These are phyloP conservation scores for Catocala fraxini DNA, from an alignment of 2,888 invertebrate species.

Conservation along the genomic window DNA sequence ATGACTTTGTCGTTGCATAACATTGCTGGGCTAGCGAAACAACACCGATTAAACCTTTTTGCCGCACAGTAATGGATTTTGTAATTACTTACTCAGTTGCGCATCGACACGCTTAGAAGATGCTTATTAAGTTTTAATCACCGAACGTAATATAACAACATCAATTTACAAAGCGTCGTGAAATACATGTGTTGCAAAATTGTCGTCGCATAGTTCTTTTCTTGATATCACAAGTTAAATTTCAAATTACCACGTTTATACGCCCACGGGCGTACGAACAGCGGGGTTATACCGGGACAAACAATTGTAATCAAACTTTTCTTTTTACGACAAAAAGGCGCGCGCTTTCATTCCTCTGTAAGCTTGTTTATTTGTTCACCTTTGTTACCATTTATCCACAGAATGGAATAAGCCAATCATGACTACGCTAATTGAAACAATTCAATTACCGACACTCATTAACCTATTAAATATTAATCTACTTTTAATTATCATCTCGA, in stretches of 20 bases:
- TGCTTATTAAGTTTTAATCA: neutral
- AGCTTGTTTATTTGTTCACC: constrained; percentile 20
- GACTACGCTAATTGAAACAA: constrained; percentile 7
- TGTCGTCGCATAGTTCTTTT: constrained; percentile 26
- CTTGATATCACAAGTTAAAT: constrained; percentile 39
- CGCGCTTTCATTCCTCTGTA: constrained; percentile 5
- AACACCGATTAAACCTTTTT: constrained; percentile 11
- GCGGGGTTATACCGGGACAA: constrained; percentile 23
- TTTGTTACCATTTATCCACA: constrained; percentile 11
- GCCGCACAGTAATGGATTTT: constrained; percentile 6
- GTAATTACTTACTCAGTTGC: constrained; percentile 6
- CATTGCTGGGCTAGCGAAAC: constrained; percentile 17
- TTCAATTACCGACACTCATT: constrained; percentile 6
- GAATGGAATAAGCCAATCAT: constrained; percentile 6
- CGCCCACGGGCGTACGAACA: constrained; percentile 7
- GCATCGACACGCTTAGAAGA: neutral
- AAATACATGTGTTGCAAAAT: constrained; percentile 12
- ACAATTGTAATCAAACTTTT: constrained; percentile 45
- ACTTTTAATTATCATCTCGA: constrained; percentile 2
- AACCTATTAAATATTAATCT: neutral
- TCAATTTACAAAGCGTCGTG: constrained; percentile 4
- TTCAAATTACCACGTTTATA: constrained; percentile 33
- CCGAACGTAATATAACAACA: constrained; percentile 3
- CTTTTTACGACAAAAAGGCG: constrained; percentile 21
- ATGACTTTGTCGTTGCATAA: constrained; percentile 10